Conservation (phyloP, 2,113 vertebrate species). For the Brachyhypopomus gauderio region DNA sequence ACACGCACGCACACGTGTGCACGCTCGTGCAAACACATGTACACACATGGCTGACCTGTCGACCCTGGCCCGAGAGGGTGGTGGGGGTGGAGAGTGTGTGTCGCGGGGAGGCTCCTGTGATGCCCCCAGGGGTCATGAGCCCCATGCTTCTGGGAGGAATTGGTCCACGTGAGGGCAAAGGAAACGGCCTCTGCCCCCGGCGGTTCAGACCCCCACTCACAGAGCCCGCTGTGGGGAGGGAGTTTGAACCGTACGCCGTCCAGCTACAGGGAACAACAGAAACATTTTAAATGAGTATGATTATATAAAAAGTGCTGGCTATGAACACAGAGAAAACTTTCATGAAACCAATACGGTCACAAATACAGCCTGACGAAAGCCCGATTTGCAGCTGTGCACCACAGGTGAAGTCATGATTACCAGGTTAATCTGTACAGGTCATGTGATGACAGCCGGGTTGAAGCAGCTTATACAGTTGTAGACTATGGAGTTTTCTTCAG, state of each 20-base stretch:
- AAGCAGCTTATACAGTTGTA: no score
- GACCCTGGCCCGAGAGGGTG: constrained; percentile 80
- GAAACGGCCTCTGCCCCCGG: constrained; percentile 85
- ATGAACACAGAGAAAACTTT: no score
- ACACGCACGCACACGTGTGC: not conserved
- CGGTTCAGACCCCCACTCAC: constrained; percentile 86
- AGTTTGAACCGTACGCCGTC: constrained; percentile 92
- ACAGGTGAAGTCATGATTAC: no score
- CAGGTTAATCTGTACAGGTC: no score
- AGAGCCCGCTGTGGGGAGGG: constrained; percentile 95
- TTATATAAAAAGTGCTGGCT: not conserved
- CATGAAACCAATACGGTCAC: no score
- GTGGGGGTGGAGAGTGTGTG: constrained; percentile 85
- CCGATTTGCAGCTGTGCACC: no score
- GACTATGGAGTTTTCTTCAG: no score
- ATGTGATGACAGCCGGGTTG: no score
- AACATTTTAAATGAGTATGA: not conserved
- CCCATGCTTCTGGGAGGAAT: constrained; percentile 82
- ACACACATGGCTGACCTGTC: constrained; percentile 78
- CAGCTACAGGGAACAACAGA: constrained; percentile 60
- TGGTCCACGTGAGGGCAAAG: constrained; percentile 82
- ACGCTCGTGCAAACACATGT: not conserved
- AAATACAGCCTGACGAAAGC: no score
- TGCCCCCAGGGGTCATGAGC: constrained; percentile 81
- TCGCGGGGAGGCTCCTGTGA: constrained; percentile 83